These are phyloP conservation scores for Patiria pectinifera DNA, from an alignment of 53 echinoderm and acorn worm genomes.

Conservation along the genomic window DNA sequence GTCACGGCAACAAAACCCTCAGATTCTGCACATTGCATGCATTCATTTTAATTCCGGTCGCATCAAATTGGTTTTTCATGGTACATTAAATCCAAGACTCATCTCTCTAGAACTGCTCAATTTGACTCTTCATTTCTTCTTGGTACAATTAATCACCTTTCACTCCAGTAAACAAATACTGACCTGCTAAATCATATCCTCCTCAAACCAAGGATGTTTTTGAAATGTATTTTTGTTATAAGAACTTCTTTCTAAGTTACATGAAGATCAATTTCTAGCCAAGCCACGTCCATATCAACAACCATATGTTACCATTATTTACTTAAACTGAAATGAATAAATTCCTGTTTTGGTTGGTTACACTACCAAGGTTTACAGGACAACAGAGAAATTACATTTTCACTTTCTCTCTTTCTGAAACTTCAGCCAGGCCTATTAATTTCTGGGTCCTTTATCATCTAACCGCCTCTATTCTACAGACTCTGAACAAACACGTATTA, in stretches of 20 bases:
- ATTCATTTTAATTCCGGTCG: too few species aligned
- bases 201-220: too few species aligned
- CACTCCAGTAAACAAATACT: background rate
- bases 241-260: too few species aligned
- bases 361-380: background rate
- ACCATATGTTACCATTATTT: too few species aligned
- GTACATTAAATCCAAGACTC: background rate
- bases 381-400: background rate
- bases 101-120: background rate
- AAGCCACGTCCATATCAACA: too few species aligned
- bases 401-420: background rate
- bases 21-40: background rate
- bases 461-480: background rate
- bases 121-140: background rate
- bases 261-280: too few species aligned
- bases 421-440: background rate
- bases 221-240: too few species aligned
- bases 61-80: background rate
- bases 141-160: background rate
- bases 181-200: background rate
- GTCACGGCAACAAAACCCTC: background rate
- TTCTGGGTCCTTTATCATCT: background rate
- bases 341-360: background rate
- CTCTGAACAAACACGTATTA: constrained; percentile 44
- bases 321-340: background rate